phyloP scores from a whole-genome alignment of 2,888 invertebrate species.

The Didymodactylos carnosus region DNA sequence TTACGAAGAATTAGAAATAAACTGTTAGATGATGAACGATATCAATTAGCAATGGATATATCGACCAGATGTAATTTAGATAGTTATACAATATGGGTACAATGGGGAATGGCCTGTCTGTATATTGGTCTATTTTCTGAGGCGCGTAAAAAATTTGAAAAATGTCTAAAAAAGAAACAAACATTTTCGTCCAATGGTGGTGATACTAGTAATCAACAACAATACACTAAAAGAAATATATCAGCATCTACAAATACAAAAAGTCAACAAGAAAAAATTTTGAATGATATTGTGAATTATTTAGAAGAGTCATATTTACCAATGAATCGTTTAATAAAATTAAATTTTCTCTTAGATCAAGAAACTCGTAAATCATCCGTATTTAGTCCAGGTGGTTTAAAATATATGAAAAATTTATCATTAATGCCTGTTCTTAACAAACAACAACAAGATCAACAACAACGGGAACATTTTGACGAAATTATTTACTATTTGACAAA shows the following conservation, averaged over 20 bases:
- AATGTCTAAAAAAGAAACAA: slow-evolving; percentile 40
- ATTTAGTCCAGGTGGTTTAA: neutral
- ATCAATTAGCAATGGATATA: slow-evolving; percentile 52
- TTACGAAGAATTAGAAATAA: slow-evolving; percentile 44
- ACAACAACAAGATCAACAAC: too few relatives aligned
- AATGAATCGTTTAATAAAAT: neutral
- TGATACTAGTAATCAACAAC: neutral
- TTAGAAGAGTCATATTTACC: slow-evolving; percentile 19
- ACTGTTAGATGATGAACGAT: slow-evolving; percentile 60
- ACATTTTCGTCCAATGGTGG: neutral
- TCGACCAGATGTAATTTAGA: slow-evolving; percentile 67
- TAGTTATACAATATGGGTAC: slow-evolving; percentile 55
- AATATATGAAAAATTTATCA: neutral
- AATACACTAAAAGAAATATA: too few relatives aligned
- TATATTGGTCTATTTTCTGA: slow-evolving; percentile 44
- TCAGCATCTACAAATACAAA: too few relatives aligned
- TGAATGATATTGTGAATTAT: slow-evolving; percentile 23
- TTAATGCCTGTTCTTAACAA: too few relatives aligned
- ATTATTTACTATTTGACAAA: slow-evolving; percentile 58
- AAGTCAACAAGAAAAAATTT: slow-evolving; percentile 18
- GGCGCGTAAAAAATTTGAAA: slow-evolving; percentile 54
- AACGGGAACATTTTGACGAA: slow-evolving; percentile 41
- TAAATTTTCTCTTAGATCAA: neutral
- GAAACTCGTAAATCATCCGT: slow-evolving; percentile 16
- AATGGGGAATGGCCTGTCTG: slow-evolving; percentile 51